phyloP scores from a whole-genome alignment of 2,797 vertebrate genomes.

The Pangasius sanitwongsei region DNA sequence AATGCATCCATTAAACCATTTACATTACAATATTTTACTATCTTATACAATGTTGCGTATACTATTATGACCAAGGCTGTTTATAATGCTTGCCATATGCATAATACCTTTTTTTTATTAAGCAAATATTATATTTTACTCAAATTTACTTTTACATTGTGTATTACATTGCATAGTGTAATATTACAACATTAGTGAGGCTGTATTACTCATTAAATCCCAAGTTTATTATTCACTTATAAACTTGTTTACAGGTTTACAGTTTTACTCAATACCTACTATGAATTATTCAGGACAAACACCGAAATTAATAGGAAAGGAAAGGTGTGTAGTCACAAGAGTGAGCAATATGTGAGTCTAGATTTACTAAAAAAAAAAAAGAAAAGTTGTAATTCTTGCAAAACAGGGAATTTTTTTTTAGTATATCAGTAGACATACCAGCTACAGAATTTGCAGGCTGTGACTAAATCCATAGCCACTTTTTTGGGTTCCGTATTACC shows the following conservation, averaged over 20 bases:
- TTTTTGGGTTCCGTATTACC: neutral
- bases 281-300: neutral
- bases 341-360: neutral
- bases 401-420: neutral
- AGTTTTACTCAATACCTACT: neutral
- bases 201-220: neutral
- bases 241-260: no score
- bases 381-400: neutral
- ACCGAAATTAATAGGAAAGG: neutral
- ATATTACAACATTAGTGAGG: neutral
- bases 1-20: neutral
- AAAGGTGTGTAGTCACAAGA: neutral
- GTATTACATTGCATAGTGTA: neutral
- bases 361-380: neutral
- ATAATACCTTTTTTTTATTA: neutral
- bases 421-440: neutral
- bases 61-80: neutral
- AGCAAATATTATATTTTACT: neutral
- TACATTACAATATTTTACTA: neutral
- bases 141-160: neutral
- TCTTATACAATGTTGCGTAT: neutral
- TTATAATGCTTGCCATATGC: neutral
- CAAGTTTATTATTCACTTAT: neutral
- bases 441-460: neutral
- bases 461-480: neutral